Conservation (phyloP, 2,888 invertebrate species). For the Rotaria magnacalcarata region DNA sequence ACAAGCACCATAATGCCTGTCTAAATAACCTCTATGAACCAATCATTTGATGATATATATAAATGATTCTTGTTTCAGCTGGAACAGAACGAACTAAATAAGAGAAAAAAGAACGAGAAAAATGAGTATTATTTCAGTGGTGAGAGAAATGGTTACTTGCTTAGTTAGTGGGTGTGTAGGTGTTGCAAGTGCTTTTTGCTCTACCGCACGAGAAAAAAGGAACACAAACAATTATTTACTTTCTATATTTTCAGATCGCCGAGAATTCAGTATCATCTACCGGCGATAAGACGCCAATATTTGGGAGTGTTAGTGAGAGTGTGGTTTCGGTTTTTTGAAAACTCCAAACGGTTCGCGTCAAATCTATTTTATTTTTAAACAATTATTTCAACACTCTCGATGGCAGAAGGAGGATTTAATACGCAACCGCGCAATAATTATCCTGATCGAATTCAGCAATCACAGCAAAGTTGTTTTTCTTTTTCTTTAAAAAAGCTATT, state of each 20-base stretch:
- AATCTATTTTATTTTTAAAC: neutral
- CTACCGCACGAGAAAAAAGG: neutral
- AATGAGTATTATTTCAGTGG: constrained; percentile 24
- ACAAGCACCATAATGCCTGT: neutral
- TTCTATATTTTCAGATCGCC: neutral
- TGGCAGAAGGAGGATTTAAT: constrained; percentile 9
- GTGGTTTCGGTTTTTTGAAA: neutral
- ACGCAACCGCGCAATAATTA: neutral
- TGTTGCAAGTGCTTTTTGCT: neutral
- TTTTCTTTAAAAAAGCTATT: neutral
- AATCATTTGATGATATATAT: constrained; percentile 3
- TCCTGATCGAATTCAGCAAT: neutral
- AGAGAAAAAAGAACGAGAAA: neutral
- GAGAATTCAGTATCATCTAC: neutral
- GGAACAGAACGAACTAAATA: neutral
- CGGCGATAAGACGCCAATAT: neutral
- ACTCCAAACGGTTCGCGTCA: neutral
- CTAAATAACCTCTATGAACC: neutral
- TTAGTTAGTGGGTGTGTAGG: constrained; percentile 20
- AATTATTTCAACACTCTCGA: neutral
- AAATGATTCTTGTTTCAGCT: neutral
- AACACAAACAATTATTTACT: neutral
- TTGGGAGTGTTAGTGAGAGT: neutral
- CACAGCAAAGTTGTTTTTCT: neutral
- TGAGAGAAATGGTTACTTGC: neutral